A percentile compares a stretch with the other conserved stretches of the same genome.
phyloP scores from a whole-genome alignment of 2,113 vertebrate species.

The Arvicanthis niloticus region DNA sequence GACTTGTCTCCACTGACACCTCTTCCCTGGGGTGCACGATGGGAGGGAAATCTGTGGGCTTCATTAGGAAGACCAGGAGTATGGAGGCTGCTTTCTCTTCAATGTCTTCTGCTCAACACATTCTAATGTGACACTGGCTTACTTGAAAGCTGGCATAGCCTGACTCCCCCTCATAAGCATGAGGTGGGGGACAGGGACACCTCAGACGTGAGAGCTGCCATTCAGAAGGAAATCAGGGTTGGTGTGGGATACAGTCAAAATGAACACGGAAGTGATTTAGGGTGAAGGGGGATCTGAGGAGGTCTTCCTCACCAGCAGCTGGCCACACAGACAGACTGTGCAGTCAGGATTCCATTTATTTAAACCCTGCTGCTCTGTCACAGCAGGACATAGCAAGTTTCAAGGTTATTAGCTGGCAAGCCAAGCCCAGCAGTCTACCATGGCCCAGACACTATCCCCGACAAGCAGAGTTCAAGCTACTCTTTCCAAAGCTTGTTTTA shows the following conservation, averaged over 20 bases:
- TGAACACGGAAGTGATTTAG: neutral
- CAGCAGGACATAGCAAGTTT: neutral
- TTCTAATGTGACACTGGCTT: neutral
- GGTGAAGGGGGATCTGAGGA: too few relatives aligned
- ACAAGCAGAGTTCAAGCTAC: neutral
- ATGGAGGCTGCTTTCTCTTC: neutral
- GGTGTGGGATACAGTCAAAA: neutral
- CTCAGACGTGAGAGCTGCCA: neutral
- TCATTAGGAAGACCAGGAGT: neutral
- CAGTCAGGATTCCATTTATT: rapidly evolving
- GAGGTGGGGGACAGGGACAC: neutral
- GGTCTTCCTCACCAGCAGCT: neutral
- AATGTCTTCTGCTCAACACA: neutral
- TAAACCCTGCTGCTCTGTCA: neutral
- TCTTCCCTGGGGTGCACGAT: neutral
- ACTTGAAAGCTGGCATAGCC: neutral
- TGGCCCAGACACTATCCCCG: neutral
- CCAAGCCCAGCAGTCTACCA: neutral
- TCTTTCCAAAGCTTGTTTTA: neutral
- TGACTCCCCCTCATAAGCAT: neutral
- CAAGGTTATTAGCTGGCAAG: neutral
- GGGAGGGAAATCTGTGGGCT: neutral
- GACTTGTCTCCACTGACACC: neutral
- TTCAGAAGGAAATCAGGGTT: neutral
- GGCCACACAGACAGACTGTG: neutral